Percentiles rank a stretch among this genome's conserved stretches.
phyloP scores from a whole-genome alignment of 2,888 invertebrate genomes.

The Troides aeacus region DNA sequence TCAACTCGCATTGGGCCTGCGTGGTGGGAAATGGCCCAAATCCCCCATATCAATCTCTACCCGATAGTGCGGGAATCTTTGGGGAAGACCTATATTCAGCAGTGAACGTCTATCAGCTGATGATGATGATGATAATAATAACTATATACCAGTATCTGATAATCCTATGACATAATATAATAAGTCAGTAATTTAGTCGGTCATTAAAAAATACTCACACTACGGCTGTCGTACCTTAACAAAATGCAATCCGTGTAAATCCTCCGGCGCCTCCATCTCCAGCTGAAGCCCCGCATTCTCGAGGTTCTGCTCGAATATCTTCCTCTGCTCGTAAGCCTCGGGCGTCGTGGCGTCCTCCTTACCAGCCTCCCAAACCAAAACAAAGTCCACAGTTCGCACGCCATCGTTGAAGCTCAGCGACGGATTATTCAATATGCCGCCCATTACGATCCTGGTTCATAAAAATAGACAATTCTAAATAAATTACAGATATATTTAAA shows the following conservation, averaged over 20 bases:
- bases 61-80: no score
- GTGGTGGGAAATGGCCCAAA: no score
- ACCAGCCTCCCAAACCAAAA: slow-evolving; percentile 86
- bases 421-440: slow-evolving; percentile 67
- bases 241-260: slow-evolving; percentile 84
- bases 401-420: slow-evolving; percentile 86
- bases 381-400: slow-evolving; percentile 86
- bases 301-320: slow-evolving; percentile 86
- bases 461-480: no score
- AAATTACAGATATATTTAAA: no score
- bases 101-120: no score
- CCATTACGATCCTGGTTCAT: slow-evolving; percentile 62
- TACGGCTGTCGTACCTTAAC: slow-evolving; percentile 78
- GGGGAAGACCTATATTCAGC: no score
- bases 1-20: no score
- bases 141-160: no score
- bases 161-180: no score
- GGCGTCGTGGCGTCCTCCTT: slow-evolving; percentile 72
- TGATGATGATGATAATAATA: no score
- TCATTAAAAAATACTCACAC: neutral
- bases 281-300: slow-evolving; percentile 86
- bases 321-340: slow-evolving; percentile 72
- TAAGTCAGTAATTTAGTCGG: no score
- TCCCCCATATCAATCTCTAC: no score
- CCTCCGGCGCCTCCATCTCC: slow-evolving; percentile 84